Evolutionary conservation across 2,888 invertebrate genomes (phyloP), one percentile per base, ranked within the genome.

Genomic region (Labia minor): DNA sequence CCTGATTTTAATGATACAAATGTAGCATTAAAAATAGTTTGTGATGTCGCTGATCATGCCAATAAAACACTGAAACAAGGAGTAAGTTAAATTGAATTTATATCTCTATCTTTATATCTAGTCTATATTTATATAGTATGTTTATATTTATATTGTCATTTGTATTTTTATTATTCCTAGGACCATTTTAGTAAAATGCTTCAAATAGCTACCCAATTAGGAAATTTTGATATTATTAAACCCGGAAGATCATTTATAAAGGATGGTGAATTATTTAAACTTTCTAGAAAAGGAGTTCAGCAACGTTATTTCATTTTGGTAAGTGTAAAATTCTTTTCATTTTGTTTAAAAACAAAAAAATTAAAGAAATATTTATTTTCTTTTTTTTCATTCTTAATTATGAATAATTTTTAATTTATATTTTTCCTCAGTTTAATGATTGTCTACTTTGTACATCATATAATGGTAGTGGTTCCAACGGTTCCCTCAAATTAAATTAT

Each of bases 271-370:
- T 78, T 87, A 63, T 80, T 81, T 71, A 87, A 87, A 74, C 78
- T 85, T 68, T 85, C 85, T 21, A 78, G 86, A 61, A 86, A 82
- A 77, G 85, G 78, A 73, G 80, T 77, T 79, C 86, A 85, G 72
- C 82, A 83, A 11, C 78, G 86, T 70, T 82, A 82, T 75, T 83
- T 86, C 74, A 83, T 85, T 74, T 74, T 86, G 80, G 85, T 86
- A 75, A 77, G 76, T 73, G 61, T 19, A 19, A 20, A 37, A 2
- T 8, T 37, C 37, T 33, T 26, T 3, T 21, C 10, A n/a, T 67
- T 19, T 21, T 62, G 62, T 19, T 20, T 65, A 20, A 62, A 33
- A 66, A 16, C n/a, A n/a, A n/a, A n/a, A n/a, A n/a, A n/a, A n/a
- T n/a, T n/a, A n/a, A n/a, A n/a, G n/a, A n/a, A n/a, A n/a, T n/a